Conservation (phyloP, 2,113 vertebrate genomes). For the Alethe castanea region DNA sequence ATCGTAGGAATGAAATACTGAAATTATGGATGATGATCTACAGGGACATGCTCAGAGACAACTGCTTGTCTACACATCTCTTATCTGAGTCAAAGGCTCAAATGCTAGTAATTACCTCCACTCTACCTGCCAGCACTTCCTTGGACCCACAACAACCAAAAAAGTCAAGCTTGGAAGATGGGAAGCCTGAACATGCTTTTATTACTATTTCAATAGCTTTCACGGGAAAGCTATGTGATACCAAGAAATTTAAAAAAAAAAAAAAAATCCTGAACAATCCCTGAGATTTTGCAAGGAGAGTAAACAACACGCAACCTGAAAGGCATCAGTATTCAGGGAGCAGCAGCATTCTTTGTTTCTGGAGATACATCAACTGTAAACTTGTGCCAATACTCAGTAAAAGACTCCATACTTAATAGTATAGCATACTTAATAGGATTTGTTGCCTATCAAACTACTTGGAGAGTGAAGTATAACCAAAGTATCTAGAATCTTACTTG, state of each 20-base stretch:
- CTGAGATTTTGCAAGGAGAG: background rate
- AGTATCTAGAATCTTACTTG: slow-evolving; percentile 77
- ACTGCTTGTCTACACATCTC: background rate
- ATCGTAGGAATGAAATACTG: background rate
- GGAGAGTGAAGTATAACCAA: background rate
- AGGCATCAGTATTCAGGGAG: background rate
- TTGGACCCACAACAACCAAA: background rate
- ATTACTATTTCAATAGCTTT: background rate
- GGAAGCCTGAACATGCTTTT: background rate
- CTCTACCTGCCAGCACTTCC: background rate
- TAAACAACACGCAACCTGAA: background rate
- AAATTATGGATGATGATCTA: background rate
- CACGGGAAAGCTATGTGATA: background rate
- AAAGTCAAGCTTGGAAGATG: background rate
- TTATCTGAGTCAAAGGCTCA: background rate
- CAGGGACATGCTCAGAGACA: background rate
- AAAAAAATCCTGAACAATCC: background rate
- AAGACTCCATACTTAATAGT: background rate
- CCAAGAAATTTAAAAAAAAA: background rate
- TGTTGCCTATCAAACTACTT: background rate
- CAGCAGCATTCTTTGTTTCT: background rate
- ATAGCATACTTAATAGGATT: background rate
- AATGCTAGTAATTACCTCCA: background rate
- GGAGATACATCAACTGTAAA: background rate
- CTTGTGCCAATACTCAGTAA: background rate